Conservation (phyloP, 2,888 invertebrate species). For the Drosophila demipolita region DNA sequence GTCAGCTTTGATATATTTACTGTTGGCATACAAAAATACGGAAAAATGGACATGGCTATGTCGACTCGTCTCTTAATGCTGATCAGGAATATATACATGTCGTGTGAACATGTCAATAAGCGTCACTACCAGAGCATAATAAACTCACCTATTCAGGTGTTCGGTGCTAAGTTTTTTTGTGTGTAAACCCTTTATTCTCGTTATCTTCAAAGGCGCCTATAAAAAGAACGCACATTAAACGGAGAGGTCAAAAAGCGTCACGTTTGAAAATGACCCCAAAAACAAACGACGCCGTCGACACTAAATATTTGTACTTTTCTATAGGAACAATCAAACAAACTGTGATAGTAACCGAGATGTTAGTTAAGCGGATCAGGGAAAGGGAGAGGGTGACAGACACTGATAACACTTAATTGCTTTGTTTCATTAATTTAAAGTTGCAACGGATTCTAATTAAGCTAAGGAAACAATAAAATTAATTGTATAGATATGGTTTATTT, state of each 20-base stretch:
- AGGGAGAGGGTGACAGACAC: background rate
- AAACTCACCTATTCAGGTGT: background rate
- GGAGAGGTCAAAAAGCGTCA: slow-evolving; percentile 54
- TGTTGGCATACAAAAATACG: background rate
- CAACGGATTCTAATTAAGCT: slow-evolving; percentile 44
- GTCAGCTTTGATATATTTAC: background rate
- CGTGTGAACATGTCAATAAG: background rate
- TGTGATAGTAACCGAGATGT: slow-evolving; percentile 53
- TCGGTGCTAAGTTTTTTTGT: slow-evolving; percentile 1
- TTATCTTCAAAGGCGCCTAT: slow-evolving; percentile 22
- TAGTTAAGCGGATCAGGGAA: slow-evolving; percentile 21
- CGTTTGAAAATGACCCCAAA: slow-evolving; percentile 61
- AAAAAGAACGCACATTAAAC: slow-evolving; percentile 36
- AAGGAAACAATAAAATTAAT: slow-evolving; percentile 40
- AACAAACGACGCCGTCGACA: slow-evolving; percentile 22
- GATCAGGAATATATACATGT: background rate
- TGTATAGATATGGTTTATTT: slow-evolving; percentile 40
- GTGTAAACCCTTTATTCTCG: slow-evolving; percentile 13
- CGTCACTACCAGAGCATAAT: background rate
- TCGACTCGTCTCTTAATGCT: background rate
- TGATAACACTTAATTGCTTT: slow-evolving; percentile 55
- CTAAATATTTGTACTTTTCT: slow-evolving; percentile 34
- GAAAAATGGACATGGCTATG: background rate
- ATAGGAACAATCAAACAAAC: slow-evolving; percentile 41
- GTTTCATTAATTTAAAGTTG: slow-evolving; percentile 21